phyloP scores from a whole-genome alignment of 2,113 vertebrate species.

The Syngnathus scovelli region DNA sequence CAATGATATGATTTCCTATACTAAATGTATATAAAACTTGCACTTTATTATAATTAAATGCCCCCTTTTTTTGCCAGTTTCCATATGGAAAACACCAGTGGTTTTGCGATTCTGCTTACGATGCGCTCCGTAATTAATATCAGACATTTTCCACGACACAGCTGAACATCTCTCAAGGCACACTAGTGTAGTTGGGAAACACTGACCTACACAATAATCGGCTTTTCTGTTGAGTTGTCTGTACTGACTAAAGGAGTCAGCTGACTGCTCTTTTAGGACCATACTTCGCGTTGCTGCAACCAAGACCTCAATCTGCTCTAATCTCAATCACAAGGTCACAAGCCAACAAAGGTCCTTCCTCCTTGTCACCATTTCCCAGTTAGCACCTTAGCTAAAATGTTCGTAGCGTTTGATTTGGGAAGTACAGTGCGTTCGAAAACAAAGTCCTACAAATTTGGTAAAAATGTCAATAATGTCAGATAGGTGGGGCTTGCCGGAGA shows the following conservation, averaged over 20 bases:
- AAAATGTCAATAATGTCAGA: not conserved
- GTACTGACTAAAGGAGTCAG: constrained; percentile 19
- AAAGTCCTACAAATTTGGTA: not conserved
- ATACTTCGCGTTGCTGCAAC: constrained; percentile 26
- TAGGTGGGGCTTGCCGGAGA: not conserved
- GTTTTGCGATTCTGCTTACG: too few species aligned
- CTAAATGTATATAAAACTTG: too few species aligned
- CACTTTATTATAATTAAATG: not conserved
- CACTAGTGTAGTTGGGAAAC: too few species aligned
- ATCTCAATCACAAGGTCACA: constrained; percentile 56
- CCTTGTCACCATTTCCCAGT: constrained; percentile 1
- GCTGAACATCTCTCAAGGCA: too few species aligned
- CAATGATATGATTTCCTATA: not conserved
- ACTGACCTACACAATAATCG: not conserved
- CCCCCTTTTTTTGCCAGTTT: not conserved
- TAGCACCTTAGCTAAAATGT: not conserved
- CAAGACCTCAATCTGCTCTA: constrained; percentile 57
- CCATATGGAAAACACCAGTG: not conserved
- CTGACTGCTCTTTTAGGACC: constrained; percentile 39
- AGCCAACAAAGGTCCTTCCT: constrained; percentile 8
- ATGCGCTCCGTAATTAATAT: too few species aligned
- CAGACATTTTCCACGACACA: too few species aligned
- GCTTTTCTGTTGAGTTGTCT: constrained; percentile 1
- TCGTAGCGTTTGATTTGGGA: not conserved
- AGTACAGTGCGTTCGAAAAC: too few species aligned